Conservation (phyloP, 2,888 invertebrate species). For the Heliconius cydno region DNA sequence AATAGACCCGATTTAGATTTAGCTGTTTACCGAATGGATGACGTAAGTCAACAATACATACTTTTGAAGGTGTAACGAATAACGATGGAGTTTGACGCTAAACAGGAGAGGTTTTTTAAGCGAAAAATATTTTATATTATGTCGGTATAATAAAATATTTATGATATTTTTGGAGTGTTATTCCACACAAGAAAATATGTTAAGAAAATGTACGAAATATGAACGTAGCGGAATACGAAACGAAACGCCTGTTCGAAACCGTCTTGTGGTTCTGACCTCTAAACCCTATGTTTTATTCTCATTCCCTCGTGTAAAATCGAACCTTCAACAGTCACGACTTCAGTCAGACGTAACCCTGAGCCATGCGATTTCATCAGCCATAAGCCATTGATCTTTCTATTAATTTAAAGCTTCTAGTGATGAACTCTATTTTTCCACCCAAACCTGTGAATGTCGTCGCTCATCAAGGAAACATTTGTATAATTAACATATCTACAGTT, state of each 20-base stretch:
- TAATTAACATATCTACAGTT: background rate
- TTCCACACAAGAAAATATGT: background rate
- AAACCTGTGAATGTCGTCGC: background rate
- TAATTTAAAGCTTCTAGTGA: background rate
- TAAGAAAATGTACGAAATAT: background rate
- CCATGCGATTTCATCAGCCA: too few relatives aligned
- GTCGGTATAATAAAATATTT: background rate
- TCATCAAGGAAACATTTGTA: background rate
- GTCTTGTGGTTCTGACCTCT: background rate
- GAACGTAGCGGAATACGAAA: background rate
- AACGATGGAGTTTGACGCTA: background rate
- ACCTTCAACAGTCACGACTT: too few relatives aligned
- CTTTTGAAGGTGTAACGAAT: background rate
- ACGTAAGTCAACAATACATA: constrained; percentile 14
- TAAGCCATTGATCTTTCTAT: too few relatives aligned
- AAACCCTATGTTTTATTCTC: background rate
- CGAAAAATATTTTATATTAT: background rate
- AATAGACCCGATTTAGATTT: background rate
- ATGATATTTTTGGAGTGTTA: background rate
- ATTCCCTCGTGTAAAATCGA: too few relatives aligned
- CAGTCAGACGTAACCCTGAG: too few relatives aligned
- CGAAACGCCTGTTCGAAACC: background rate
- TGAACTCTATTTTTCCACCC: background rate
- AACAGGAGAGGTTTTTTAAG: background rate
- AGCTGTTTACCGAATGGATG: background rate